phyloP scores from a whole-genome alignment of 2,888 invertebrate species.

The Scotopteryx bipunctaria region DNA sequence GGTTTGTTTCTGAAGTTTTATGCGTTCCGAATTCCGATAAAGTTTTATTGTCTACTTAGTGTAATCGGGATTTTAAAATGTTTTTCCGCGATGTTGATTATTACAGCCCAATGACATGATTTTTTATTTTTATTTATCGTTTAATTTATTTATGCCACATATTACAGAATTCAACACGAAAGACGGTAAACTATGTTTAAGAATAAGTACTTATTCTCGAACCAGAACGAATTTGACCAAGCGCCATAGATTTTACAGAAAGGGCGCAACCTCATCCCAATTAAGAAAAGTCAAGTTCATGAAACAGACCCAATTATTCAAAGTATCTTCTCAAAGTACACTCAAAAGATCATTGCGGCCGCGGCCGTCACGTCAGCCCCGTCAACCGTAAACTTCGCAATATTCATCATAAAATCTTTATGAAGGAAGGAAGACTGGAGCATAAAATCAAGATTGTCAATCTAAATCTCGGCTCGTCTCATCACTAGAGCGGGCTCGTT shows the following conservation, averaged over 20 bases:
- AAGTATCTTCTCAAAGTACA: conserved; percentile 21
- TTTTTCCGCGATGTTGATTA: too few species aligned
- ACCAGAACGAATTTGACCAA: neutral
- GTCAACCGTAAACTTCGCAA: conserved; percentile 25
- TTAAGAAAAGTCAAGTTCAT: conserved; percentile 14
- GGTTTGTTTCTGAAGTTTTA: conserved; percentile 4
- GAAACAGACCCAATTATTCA: conserved; percentile 20
- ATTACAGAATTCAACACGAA: neutral
- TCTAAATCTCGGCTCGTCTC: conserved; percentile 32
- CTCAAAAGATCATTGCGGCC: conserved; percentile 30
- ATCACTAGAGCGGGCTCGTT: conserved; percentile 44
- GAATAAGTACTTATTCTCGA: too few species aligned
- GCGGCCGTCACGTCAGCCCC: conserved; percentile 23
- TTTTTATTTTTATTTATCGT: too few species aligned
- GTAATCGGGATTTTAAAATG: neutral
- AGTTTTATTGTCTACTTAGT: neutral
- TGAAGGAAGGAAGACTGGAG: conserved; percentile 25
- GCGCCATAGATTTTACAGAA: neutral
- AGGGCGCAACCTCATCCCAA: conserved; percentile 3
- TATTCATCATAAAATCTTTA: conserved; percentile 39
- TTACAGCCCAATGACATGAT: too few species aligned
- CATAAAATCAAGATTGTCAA: conserved; percentile 34
- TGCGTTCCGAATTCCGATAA: neutral
- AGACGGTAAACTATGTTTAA: neutral
- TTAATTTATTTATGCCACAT: too few species aligned